These are phyloP conservation scores for Zaprionus capensis DNA, from an alignment of 1,140 invertebrate species.

Conservation along the genomic window DNA sequence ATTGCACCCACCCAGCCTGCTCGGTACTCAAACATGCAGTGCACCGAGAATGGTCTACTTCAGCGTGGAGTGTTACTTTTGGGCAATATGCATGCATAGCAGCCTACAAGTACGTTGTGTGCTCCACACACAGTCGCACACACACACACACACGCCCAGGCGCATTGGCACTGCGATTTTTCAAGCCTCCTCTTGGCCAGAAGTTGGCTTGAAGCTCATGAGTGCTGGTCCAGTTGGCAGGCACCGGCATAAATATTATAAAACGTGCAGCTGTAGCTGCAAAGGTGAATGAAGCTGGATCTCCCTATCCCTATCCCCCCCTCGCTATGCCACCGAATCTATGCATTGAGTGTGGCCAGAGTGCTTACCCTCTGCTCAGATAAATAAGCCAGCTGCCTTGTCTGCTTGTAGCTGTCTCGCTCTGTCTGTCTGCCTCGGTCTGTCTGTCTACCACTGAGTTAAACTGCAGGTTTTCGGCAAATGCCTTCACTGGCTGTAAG, in stretches of 20 bases:
- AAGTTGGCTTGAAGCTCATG: conserved; percentile 27
- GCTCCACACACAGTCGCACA: conserved; percentile 4
- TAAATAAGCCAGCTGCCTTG: conserved; percentile 71
- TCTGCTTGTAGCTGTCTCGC: conserved; percentile 28
- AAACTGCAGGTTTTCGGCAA: conserved; percentile 45
- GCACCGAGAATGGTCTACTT: conserved; percentile 52
- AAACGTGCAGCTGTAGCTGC: conserved; percentile 65
- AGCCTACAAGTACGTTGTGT: conserved; percentile 21
- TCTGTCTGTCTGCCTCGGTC: conserved; percentile 35
- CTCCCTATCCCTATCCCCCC: not conserved
- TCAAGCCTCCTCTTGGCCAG: conserved; percentile 23
- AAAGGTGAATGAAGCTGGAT: conserved; percentile 61
- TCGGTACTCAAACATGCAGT: conserved; percentile 59
- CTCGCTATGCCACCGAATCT: not conserved
- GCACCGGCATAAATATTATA: conserved; percentile 78
- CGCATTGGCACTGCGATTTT: conserved; percentile 22
- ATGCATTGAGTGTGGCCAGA: conserved; percentile 59
- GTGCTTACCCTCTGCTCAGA: conserved; percentile 61
- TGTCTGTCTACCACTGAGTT: conserved; percentile 24
- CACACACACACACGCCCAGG: conserved; percentile 20
- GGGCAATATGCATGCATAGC: conserved; percentile 47
- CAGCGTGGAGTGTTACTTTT: conserved; percentile 75
- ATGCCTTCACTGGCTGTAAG: conserved; percentile 56
- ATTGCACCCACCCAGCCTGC: conserved; percentile 51
- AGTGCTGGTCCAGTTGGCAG: conserved; percentile 63